Evolutionary conservation across 2,888 invertebrate species (phyloP).

Genomic region (Bugula neritina): DNA sequence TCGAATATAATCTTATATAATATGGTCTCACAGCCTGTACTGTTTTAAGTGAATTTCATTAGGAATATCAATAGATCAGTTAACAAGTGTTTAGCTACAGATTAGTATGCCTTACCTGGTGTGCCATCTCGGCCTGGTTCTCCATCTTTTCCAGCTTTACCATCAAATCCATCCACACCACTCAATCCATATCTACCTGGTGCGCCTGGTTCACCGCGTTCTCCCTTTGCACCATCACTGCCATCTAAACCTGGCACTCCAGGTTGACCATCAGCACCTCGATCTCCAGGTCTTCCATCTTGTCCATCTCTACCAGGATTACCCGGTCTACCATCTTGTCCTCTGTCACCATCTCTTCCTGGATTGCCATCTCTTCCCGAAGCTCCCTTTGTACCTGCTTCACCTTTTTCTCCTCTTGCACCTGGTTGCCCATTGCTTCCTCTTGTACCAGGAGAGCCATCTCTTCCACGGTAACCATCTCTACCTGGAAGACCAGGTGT

Average conservation of each 20-base stretch:
- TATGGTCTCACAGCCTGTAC: no score
- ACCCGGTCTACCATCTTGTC: conserved; percentile 28
- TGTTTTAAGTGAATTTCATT: no score
- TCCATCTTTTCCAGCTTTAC: conserved; percentile 31
- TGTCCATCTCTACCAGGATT: conserved; percentile 27
- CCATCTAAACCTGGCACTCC: conserved; percentile 28
- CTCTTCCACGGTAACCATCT: conserved; percentile 11
- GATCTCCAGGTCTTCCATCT: conserved; percentile 23
- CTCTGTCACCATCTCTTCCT: conserved; percentile 29
- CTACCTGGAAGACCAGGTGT: conserved; percentile 29
- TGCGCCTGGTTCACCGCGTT: conserved; percentile 13
- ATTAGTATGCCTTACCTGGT: conserved; percentile 10
- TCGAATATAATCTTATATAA: no score
- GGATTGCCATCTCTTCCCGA: conserved; percentile 28
- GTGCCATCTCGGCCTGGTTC: conserved; percentile 29
- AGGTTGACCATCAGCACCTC: conserved; percentile 26
- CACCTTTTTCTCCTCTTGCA: conserved; percentile 28
- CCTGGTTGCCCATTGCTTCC: conserved; percentile 31
- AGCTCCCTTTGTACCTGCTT: conserved; percentile 29
- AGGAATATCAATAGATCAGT: no score
- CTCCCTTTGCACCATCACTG: conserved; percentile 9
- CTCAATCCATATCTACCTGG: conserved; percentile 23
- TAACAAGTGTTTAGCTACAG: no score
- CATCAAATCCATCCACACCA: conserved; percentile 28
- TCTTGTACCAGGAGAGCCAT: conserved; percentile 23